A percentile compares a stretch with the other conserved stretches of the same genome.
Conservation (phyloP, 2,113 vertebrate species). For the Amblyornis subalaris region DNA sequence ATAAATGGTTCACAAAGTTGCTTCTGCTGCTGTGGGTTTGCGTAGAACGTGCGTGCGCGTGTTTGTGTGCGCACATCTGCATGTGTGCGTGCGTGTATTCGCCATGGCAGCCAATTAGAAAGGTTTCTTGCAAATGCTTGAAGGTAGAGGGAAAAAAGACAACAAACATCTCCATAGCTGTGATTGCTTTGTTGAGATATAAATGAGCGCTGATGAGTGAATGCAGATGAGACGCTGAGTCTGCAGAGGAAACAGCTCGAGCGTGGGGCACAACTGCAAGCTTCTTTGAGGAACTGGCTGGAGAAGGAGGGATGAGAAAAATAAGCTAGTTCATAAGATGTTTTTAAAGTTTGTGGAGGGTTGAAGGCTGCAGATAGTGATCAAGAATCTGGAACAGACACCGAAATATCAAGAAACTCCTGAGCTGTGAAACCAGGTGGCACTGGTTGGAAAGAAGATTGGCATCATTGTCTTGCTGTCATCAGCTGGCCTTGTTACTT, state of each 20-base stretch:
- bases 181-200: constrained; percentile 35
- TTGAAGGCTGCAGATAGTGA: not conserved
- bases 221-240: not conserved
- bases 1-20: not conserved
- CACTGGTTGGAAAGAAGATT: not conserved
- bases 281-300: not conserved
- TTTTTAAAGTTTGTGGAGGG: not conserved
- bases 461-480: not conserved
- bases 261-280: not conserved
- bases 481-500: not conserved
- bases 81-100: accelerated
- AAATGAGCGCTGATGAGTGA: constrained; percentile 20
- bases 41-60: not conserved
- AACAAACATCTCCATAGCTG: not conserved
- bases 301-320: not conserved
- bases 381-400: not conserved
- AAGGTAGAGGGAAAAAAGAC: not conserved
- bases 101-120: not conserved
- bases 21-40: not conserved
- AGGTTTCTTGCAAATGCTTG: not conserved
- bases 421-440: not conserved
- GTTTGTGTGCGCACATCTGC: not conserved
- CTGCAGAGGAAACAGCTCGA: not conserved
- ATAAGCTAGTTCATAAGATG: not conserved
- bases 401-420: not conserved